These are phyloP conservation scores for Nymphicus hollandicus DNA, from an alignment of 2,113 vertebrate species.

Conservation along the genomic window DNA sequence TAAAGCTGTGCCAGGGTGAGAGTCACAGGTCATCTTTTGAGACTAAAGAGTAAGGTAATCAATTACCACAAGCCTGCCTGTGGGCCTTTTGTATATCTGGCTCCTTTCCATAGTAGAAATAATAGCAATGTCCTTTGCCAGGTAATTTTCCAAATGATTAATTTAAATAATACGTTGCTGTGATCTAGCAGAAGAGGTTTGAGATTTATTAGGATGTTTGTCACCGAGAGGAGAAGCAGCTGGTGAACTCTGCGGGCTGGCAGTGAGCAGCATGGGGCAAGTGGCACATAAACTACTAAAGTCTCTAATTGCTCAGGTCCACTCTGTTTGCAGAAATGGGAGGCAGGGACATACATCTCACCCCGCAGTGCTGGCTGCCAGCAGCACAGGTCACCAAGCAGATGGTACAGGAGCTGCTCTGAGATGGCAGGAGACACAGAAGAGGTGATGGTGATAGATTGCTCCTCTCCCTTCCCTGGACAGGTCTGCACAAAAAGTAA, in stretches of 20 bases:
- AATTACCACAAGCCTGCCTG: not conserved
- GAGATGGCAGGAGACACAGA: fast-evolving
- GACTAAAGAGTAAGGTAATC: not conserved
- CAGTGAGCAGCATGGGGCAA: not conserved
- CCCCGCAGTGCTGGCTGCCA: not conserved
- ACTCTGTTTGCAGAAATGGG: not conserved
- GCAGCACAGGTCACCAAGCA: not conserved
- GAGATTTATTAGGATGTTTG: not conserved
- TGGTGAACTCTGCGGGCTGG: not conserved
- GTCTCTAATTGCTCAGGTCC: not conserved
- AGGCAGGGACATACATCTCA: not conserved
- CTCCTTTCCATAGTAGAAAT: slow-evolving; percentile 8
- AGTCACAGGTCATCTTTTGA: not conserved
- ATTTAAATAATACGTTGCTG: slow-evolving; percentile 25
- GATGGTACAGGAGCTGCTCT: not conserved
- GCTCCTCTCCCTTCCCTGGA: not conserved
- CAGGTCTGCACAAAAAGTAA: not conserved
- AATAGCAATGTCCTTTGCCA: slow-evolving; percentile 35
- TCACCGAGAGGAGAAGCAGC: not conserved
- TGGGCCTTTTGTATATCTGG: not conserved
- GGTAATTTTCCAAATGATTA: slow-evolving; percentile 45
- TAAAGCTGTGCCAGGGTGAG: not conserved
- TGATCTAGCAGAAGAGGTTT: not conserved
- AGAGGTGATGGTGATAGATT: not conserved
- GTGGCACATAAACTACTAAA: not conserved